Base-by-base conservation (phyloP, 2,797 vertebrate genomes). In the Catharus ustulatus region DNA sequence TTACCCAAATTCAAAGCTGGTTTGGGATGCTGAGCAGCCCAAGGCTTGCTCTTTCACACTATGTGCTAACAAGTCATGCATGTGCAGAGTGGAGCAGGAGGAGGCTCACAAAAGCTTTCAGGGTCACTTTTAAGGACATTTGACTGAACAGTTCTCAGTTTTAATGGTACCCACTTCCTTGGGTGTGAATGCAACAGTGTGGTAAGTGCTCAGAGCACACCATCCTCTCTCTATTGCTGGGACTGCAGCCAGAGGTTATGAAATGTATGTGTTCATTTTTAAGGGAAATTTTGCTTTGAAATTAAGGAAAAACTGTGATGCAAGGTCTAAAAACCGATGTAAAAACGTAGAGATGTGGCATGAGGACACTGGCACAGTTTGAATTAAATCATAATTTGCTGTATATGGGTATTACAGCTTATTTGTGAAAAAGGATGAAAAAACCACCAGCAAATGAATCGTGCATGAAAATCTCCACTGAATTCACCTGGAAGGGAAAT, bases 41-140 rank as follows among this genome's bases (percentile, higher is more conserved):
- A 36, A 15, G 64, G 23, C 22, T 91, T 80, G 55, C 42, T 87
- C 63, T 38, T 38, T 62, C 29, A 27, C 12, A 9, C 43, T 0
- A 0, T 16, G 8, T 26, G 32, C 55, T 52, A 5, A n/a, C 8
- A 10, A 20, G 7, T 30, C 3, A 1, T 2, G 7, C 11, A 7
- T 8, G 8, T 51, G 7, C 32, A 66, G 49, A 59, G 13, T 3
- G 13, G 36, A 76, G 59, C 6, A 5, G 36, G 67, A 80, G 3
- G 22, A 64, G 15, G n/a, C 27, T 84, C 43, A 15, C 5, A 0
- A 30, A 75, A 63, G 48, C 27, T 64, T 62, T 49, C 63, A 6
- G 27, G 24, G 30, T 80, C 57, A 6, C 6, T 89, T 92, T 46
- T 48, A 55, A 55, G 52, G 59, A 45, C 57, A 20, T 26, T 43